Conservation (phyloP, 30 jellyfish, hydroid and myxozoan species). For the Turritopsis dohrnii region DNA sequence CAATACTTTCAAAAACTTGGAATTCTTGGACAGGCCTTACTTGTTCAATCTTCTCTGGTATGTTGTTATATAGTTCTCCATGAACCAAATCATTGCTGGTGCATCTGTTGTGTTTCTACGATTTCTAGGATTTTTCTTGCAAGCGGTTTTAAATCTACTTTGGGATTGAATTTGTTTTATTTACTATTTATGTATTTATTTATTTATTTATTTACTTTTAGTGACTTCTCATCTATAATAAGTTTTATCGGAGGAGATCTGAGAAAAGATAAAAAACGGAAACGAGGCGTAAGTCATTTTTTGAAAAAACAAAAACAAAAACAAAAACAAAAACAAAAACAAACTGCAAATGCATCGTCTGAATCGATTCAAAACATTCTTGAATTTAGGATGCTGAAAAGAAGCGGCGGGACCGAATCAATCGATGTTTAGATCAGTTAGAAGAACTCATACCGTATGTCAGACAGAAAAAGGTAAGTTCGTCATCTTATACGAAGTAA, state of each 20-base stretch:
- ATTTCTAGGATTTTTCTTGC: too few relatives aligned
- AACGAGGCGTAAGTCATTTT: slow-evolving; percentile 20
- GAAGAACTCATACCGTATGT: slow-evolving; percentile 31
- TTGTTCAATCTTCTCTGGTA: too few relatives aligned
- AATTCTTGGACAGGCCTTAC: neutral
- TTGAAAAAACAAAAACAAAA: neutral
- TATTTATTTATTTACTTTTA: neutral
- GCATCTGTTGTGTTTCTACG: too few relatives aligned
- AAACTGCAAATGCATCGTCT: too few relatives aligned
- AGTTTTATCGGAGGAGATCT: slow-evolving; percentile 11
- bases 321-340: neutral
- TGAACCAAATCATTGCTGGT: too few relatives aligned
- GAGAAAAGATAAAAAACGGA: slow-evolving; percentile 19
- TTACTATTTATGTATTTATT: too few relatives aligned
- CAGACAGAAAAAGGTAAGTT: slow-evolving; percentile 23
- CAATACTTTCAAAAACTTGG: too few relatives aligned
- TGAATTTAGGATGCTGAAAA: slow-evolving; percentile 35
- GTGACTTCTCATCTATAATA: slow-evolving; percentile 22
- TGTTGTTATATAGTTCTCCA: too few relatives aligned
- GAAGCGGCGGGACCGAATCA: slow-evolving; percentile 32
- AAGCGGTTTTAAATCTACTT: too few relatives aligned
- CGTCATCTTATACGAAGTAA: neutral
- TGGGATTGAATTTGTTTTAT: too few relatives aligned
- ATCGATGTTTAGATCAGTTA: slow-evolving; percentile 22
- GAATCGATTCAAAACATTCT: too few relatives aligned